Evolutionary conservation across 2,888 invertebrate species (phyloP).

Genomic region (Amorpha juglandis): DNA sequence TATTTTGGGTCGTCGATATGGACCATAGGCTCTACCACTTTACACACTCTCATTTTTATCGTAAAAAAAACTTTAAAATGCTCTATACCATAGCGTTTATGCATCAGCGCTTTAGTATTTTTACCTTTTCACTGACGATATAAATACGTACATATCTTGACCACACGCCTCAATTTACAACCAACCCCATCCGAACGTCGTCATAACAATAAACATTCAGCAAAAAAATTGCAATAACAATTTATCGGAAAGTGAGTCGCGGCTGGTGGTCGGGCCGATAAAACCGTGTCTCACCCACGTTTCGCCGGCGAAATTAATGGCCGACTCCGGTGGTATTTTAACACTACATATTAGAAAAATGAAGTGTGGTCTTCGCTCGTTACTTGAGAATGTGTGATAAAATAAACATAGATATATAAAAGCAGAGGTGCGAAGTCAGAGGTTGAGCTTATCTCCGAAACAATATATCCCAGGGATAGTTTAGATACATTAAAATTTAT

Average conservation of each 20-base stretch:
- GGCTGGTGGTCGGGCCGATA: constrained; percentile 50
- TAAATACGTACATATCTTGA: not conserved
- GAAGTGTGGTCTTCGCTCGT: constrained; percentile 7
- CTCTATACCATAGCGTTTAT: too few relatives aligned
- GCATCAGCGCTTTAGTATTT: too few relatives aligned
- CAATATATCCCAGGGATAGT: too few relatives aligned
- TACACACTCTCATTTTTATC: too few relatives aligned
- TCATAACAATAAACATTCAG: not conserved
- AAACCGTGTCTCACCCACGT: constrained; percentile 30
- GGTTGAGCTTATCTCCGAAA: not conserved
- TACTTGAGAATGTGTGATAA: not conserved
- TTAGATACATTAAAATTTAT: too few relatives aligned
- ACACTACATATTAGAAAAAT: not conserved
- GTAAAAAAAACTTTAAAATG: too few relatives aligned
- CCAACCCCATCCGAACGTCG: not conserved
- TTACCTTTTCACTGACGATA: too few relatives aligned
- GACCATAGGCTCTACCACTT: too few relatives aligned
- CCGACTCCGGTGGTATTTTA: not conserved
- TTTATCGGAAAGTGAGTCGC: constrained; percentile 34
- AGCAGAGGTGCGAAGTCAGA: not conserved
- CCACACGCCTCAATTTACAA: not conserved
- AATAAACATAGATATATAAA: not conserved
- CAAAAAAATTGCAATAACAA: constrained; percentile 25
- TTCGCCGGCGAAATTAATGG: not conserved
- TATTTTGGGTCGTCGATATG: too few relatives aligned